Conservation (phyloP, 2,797 vertebrate genomes). For the Phrynocephalus vlangalii region DNA sequence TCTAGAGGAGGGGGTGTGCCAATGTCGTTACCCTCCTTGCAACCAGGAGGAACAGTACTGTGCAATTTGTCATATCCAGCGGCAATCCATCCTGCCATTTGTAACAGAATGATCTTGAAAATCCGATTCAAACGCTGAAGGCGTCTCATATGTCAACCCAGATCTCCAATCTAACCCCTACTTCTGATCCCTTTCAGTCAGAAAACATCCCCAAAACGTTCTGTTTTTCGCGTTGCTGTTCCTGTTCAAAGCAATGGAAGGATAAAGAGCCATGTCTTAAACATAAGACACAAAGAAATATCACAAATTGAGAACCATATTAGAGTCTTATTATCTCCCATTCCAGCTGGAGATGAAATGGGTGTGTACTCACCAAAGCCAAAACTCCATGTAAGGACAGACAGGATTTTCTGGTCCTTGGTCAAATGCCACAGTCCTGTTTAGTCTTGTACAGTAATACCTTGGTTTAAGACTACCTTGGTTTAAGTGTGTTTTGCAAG, state of each 20-base stretch:
- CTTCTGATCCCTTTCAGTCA: neutral
- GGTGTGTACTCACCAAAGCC: neutral
- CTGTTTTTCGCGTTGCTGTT: constrained; percentile 14
- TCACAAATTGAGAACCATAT: neutral
- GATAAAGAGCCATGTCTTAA: neutral
- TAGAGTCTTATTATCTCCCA: neutral
- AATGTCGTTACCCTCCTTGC: neutral
- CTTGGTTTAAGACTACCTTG: no score
- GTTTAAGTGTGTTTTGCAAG: no score
- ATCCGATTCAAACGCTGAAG: constrained; percentile 25
- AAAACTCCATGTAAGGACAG: neutral
- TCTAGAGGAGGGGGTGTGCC: constrained; percentile 40
- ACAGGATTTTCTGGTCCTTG: no score
- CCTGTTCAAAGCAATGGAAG: neutral
- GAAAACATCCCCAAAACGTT: constrained; percentile 7
- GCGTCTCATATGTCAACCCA: neutral
- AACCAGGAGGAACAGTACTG: neutral
- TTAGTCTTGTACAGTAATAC: neutral
- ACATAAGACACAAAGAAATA: neutral
- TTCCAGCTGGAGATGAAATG: neutral
- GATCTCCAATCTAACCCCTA: constrained; percentile 19
- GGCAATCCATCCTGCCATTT: neutral
- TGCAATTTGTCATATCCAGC: neutral
- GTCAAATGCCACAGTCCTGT: neutral
- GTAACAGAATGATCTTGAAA: neutral